Evolutionary conservation across 2,888 invertebrate species (phyloP).

Genomic region (Hydraecia micacea): DNA sequence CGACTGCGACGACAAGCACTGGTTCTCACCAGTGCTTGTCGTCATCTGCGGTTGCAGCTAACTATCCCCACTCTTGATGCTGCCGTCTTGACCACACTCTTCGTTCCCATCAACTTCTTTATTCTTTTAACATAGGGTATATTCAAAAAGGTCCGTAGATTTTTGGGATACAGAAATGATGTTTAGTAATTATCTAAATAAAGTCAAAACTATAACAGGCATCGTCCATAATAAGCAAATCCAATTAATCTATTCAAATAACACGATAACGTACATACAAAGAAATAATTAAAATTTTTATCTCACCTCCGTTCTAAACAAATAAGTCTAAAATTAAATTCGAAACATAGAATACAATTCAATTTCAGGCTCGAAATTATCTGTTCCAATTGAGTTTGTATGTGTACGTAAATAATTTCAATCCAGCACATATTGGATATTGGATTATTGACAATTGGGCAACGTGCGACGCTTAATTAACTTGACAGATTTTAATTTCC

Average conservation of each 20-base stretch:
- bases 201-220: neutral
- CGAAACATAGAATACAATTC: conserved; percentile 34
- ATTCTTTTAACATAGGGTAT: too few relatives aligned
- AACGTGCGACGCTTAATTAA: conserved; percentile 66
- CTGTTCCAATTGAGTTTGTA: conserved; percentile 43
- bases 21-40: too few relatives aligned
- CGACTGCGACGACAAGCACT: too few relatives aligned
- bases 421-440: conserved; percentile 47
- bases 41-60: too few relatives aligned
- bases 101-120: too few relatives aligned
- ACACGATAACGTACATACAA: neutral
- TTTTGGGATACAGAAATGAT: too few relatives aligned
- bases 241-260: neutral
- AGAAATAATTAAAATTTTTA: conserved; percentile 9
- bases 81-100: too few relatives aligned
- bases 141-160: too few relatives aligned
- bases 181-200: neutral
- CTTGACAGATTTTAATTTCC: conserved; percentile 69
- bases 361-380: conserved; percentile 53
- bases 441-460: conserved; percentile 53
- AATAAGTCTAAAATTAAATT: conserved; percentile 28
- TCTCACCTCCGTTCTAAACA: conserved; percentile 16
- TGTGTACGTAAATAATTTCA: conserved; percentile 52
- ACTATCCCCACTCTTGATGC: too few relatives aligned
- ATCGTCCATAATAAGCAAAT: neutral